phyloP scores from a whole-genome alignment of 2,113 vertebrate species.

The Nyctereutes procyonoides region DNA sequence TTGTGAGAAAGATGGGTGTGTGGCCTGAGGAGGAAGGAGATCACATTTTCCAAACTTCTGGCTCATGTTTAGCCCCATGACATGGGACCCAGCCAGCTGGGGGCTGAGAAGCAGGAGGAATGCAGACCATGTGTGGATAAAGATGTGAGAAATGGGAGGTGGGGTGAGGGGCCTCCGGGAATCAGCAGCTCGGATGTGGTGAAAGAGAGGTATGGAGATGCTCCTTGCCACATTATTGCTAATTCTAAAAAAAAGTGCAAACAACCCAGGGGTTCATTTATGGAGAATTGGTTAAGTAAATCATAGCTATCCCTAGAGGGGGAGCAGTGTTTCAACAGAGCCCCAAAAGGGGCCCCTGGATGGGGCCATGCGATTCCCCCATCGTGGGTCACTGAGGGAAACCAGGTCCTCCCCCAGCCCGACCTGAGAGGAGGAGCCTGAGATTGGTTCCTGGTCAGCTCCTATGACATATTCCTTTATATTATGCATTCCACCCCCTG shows the following conservation, averaged over 20 bases:
- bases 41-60: conserved; percentile 45
- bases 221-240: not conserved
- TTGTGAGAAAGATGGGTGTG: not conserved
- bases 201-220: not conserved
- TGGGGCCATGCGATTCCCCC: too few species aligned
- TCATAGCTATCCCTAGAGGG: not conserved
- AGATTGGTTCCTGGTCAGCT: not conserved
- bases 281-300: not conserved
- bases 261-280: not conserved
- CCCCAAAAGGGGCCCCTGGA: not conserved
- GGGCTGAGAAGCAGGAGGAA: not conserved
- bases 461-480: not conserved
- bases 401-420: not conserved
- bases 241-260: not conserved
- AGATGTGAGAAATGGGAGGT: not conserved
- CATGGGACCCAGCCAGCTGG: not conserved
- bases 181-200: not conserved
- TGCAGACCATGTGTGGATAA: not conserved
- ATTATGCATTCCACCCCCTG: not conserved
- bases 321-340: not conserved
- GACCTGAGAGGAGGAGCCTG: not conserved
- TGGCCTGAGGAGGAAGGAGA: conserved; percentile 12
- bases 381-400: not conserved
- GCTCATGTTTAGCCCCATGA: not conserved
- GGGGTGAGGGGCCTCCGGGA: not conserved